These are phyloP conservation scores for Flexamia atlantica DNA, from an alignment of 2,888 invertebrate species.

Conservation along the genomic window DNA sequence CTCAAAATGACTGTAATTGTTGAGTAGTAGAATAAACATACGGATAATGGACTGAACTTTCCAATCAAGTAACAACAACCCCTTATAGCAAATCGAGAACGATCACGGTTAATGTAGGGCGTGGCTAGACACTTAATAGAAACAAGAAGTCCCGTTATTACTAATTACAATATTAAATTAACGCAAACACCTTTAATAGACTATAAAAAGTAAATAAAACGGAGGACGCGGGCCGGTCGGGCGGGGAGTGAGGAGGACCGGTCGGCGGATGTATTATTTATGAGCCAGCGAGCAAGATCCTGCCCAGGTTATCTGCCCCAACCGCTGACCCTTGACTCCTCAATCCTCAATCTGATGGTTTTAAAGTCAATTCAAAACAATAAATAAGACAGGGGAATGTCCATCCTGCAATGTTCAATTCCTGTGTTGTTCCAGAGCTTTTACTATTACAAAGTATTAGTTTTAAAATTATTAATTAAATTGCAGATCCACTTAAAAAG, in stretches of 20 bases:
- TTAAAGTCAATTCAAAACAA: conserved; percentile 25
- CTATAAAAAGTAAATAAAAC: conserved; percentile 8
- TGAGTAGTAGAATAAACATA: too few relatives aligned
- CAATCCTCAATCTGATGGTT: conserved; percentile 3
- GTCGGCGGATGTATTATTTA: conserved; percentile 8
- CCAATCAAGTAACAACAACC: too few relatives aligned
- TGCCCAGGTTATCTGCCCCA: conserved; percentile 1
- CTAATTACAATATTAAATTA: background rate
- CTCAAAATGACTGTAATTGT: too few relatives aligned
- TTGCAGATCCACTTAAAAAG: too few relatives aligned
- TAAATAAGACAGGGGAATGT: background rate
- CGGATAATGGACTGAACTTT: too few relatives aligned
- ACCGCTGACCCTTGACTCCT: conserved; percentile 16
- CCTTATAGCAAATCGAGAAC: too few relatives aligned
- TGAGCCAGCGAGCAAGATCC: background rate
- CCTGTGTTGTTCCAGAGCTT: background rate
- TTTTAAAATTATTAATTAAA: background rate
- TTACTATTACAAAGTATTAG: background rate
- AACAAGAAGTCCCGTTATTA: background rate
- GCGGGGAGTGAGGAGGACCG: background rate
- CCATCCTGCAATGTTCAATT: background rate
- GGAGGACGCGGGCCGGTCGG: background rate
- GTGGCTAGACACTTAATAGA: background rate
- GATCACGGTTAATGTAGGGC: background rate
- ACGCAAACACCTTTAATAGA: conserved; percentile 13